Conservation (phyloP, 2,797 vertebrate genomes). For the Naso thynnoides region DNA sequence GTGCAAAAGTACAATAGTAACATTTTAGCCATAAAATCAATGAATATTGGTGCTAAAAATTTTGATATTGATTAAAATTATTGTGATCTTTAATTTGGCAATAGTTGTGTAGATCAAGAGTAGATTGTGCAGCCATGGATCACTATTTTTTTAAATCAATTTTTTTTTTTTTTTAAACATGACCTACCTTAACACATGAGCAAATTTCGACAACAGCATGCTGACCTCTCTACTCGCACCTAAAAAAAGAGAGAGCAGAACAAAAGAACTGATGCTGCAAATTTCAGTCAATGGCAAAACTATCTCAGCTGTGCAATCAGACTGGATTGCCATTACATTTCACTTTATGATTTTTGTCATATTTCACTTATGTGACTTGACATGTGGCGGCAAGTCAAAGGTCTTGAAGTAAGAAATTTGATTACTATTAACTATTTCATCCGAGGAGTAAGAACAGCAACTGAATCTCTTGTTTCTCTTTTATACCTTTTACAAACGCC, state of each 20-base stretch:
- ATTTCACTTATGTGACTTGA: neutral
- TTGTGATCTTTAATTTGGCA: too few species aligned
- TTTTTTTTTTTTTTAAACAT: neutral
- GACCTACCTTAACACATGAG: conserved; percentile 75
- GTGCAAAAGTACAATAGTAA: too few species aligned
- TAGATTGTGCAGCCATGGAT: neutral
- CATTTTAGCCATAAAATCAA: too few species aligned
- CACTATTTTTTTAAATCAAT: neutral
- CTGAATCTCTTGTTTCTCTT: too few species aligned
- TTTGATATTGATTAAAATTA: too few species aligned
- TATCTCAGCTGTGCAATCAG: neutral
- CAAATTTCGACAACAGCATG: conserved; percentile 72
- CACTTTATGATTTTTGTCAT: too few species aligned
- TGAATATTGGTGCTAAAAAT: too few species aligned
- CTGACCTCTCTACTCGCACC: conserved; percentile 67
- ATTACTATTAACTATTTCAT: neutral
- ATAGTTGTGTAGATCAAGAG: too few species aligned
- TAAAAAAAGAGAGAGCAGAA: conserved; percentile 44
- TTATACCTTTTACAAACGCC: too few species aligned
- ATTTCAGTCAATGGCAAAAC: neutral
- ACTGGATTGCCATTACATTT: neutral
- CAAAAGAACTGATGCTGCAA: neutral
- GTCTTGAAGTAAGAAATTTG: neutral
- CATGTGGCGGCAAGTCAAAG: neutral
- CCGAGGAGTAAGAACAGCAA: neutral